Evolutionary conservation across 2,797 vertebrate species (phyloP).

Genomic region (Kryptolebias ocellatus): DNA sequence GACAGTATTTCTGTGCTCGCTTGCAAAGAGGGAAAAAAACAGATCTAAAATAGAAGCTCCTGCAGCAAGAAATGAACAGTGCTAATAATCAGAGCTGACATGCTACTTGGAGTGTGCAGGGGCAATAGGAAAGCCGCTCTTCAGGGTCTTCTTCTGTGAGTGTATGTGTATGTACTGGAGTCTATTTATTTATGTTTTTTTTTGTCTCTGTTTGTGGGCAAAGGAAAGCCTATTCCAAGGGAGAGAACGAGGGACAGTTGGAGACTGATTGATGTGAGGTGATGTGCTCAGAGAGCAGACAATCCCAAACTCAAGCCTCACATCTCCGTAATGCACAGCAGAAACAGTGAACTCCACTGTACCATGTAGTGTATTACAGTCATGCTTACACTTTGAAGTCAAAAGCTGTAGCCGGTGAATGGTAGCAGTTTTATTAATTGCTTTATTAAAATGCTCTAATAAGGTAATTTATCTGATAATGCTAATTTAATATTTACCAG

Average conservation of each 20-base stretch:
- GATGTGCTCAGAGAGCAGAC: slow-evolving; percentile 60
- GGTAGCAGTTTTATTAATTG: not conserved
- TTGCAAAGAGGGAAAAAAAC: slow-evolving; percentile 40
- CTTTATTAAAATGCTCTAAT: not conserved
- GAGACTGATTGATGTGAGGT: slow-evolving; percentile 56
- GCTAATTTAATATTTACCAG: not conserved
- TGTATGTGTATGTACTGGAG: slow-evolving; percentile 16
- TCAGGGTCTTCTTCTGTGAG: slow-evolving; percentile 49
- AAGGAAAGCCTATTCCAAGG: slow-evolving; percentile 45
- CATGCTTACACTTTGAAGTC: slow-evolving; percentile 14
- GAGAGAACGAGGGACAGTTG: slow-evolving; percentile 2
- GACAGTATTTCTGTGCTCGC: slow-evolving; percentile 41
- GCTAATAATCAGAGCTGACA: slow-evolving; percentile 73
- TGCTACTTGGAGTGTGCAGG: slow-evolving; percentile 51
- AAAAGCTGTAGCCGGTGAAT: not conserved
- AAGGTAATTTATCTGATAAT: not conserved
- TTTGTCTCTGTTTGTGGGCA: slow-evolving; percentile 42
- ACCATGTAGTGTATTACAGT: slow-evolving; percentile 16
- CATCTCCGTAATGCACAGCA: slow-evolving; percentile 39
- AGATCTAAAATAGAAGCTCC: slow-evolving; percentile 76
- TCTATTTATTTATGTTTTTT: slow-evolving; percentile 27
- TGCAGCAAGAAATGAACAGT: slow-evolving; percentile 56
- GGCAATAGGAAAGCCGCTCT: slow-evolving; percentile 72
- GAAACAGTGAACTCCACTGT: slow-evolving; percentile 1
- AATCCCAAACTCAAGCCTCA: slow-evolving; percentile 39